Conservation (phyloP, 2,113 vertebrate genomes). For the Serinus canaria region DNA sequence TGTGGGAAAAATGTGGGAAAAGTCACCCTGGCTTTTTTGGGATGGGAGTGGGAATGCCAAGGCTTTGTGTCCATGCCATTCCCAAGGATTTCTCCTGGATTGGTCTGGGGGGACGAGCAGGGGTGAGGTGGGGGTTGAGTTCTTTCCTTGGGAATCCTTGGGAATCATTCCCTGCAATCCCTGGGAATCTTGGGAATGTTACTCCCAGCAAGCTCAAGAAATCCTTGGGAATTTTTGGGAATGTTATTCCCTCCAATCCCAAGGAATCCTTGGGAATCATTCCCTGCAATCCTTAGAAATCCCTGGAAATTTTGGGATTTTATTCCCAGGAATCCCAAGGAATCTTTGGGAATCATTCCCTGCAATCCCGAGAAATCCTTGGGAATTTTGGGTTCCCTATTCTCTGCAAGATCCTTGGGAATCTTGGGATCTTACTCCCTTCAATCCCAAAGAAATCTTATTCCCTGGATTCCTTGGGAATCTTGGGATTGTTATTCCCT, state of each 20-base stretch:
- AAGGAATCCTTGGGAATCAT: not conserved
- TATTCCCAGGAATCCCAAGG: no score
- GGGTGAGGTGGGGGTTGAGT: not conserved
- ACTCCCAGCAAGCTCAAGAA: no score
- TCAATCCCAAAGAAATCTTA: no score
- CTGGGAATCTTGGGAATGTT: no score
- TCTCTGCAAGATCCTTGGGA: not conserved
- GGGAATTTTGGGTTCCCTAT: no score
- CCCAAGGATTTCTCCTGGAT: not conserved
- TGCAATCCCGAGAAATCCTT: no score
- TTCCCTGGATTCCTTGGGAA: not conserved
- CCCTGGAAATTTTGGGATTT: no score
- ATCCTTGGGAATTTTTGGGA: no score
- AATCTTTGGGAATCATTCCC: no score
- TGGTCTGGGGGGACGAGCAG: fast-evolving
- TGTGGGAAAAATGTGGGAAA: not conserved
- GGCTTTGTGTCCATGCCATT: fast-evolving
- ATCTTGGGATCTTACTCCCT: not conserved
- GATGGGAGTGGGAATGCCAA: not conserved
- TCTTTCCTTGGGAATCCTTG: not conserved
- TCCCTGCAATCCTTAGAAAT: not conserved
- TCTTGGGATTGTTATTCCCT: no score
- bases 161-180: not conserved
- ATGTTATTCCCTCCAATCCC: no score
- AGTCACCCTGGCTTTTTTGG: not conserved